phyloP scores from a whole-genome alignment of 2,888 invertebrate genomes.

The Dynastes grantii region DNA sequence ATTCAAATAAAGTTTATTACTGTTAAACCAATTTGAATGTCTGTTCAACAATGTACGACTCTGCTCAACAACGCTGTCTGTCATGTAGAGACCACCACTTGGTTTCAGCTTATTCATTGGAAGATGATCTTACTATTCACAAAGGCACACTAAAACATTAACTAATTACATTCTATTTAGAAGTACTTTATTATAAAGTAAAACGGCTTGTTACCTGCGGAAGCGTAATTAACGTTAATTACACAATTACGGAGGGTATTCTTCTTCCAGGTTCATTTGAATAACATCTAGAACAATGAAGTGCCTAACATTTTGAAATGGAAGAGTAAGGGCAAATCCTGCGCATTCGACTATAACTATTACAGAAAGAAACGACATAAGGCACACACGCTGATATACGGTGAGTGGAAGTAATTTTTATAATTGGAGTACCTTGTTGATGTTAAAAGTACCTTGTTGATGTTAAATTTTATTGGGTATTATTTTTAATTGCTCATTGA shows the following conservation, averaged over 20 bases:
- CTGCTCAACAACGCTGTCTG: too few relatives aligned
- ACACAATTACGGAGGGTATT: neutral
- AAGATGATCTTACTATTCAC: too few relatives aligned
- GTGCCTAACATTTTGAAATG: constrained; percentile 18
- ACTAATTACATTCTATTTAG: too few relatives aligned
- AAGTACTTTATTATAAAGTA: neutral
- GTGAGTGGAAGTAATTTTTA: too few relatives aligned
- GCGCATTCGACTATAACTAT: constrained; percentile 1
- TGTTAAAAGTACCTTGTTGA: neutral
- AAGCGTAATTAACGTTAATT: constrained; percentile 23
- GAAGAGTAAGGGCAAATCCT: constrained; percentile 11
- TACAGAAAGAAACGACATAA: neutral
- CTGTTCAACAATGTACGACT: too few relatives aligned
- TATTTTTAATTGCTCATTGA: neutral
- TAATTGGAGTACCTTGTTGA: neutral
- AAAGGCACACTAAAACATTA: too few relatives aligned
- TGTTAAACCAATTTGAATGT: too few relatives aligned
- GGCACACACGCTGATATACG: neutral
- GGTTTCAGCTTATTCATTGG: too few relatives aligned
- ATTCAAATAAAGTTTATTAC: too few relatives aligned
- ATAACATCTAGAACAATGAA: constrained; percentile 23
- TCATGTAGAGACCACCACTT: too few relatives aligned
- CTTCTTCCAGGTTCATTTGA: constrained; percentile 23
- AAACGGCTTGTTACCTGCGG: neutral
- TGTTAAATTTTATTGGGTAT: constrained; percentile 1